Evolutionary conservation across 2,888 invertebrate genomes (phyloP).

Genomic region (Hemithea aestivaria): DNA sequence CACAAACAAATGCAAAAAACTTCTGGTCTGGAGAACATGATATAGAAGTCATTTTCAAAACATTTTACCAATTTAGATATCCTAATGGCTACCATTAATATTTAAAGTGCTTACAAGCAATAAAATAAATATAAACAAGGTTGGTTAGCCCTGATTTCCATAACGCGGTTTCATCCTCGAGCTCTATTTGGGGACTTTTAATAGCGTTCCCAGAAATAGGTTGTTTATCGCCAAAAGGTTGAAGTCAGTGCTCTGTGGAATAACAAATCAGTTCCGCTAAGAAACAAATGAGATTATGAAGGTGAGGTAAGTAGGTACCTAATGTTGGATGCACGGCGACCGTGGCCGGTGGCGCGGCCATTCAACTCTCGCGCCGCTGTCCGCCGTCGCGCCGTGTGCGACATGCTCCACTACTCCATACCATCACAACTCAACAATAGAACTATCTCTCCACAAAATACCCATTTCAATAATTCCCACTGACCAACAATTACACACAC

Average conservation of each 20-base stretch:
- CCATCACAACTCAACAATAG: constrained; percentile 14
- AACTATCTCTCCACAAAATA: constrained; percentile 20
- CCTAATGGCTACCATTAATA: too few species aligned
- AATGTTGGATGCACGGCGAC: constrained; percentile 52
- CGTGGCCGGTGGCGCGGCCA: constrained; percentile 52
- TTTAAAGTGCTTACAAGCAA: too few species aligned
- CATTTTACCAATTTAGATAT: too few species aligned
- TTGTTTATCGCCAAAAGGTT: constrained; percentile 16
- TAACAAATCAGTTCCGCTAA: constrained; percentile 54
- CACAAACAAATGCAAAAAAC: too few species aligned
- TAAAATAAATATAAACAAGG: too few species aligned
- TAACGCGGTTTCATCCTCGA: too few species aligned
- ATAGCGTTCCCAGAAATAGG: constrained; percentile 9
- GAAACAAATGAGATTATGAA: constrained; percentile 65
- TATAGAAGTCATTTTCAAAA: too few species aligned
- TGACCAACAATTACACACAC: constrained; percentile 20
- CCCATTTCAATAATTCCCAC: constrained; percentile 19
- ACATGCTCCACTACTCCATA: constrained; percentile 35
- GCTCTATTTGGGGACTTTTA: background rate
- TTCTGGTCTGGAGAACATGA: too few species aligned
- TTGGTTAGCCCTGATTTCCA: too few species aligned
- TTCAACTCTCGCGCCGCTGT: constrained; percentile 66
- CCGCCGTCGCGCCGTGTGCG: constrained; percentile 25
- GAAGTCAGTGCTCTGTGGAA: constrained; percentile 35
- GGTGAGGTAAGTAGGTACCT: constrained; percentile 52